phyloP scores from a whole-genome alignment of 2,797 vertebrate species.

The Pseudochirops cupreus region DNA sequence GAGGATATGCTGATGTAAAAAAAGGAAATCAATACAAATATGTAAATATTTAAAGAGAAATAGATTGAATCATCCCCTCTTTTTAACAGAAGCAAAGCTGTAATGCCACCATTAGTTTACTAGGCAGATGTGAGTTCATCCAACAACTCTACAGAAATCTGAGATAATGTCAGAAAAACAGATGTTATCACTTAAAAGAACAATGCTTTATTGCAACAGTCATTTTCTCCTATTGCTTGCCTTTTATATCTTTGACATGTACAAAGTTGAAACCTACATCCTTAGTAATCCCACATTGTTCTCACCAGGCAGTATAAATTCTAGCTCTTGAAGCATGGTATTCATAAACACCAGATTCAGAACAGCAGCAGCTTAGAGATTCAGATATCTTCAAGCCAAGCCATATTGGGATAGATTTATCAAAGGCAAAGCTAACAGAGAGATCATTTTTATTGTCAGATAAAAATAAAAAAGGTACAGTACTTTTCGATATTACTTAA shows the following conservation, averaged over 20 bases:
- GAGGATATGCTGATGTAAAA: not conserved
- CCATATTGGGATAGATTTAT: not conserved
- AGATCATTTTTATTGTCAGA: not conserved
- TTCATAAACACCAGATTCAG: not conserved
- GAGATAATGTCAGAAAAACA: slow-evolving; percentile 8
- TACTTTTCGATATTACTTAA: not conserved
- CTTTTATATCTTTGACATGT: not conserved
- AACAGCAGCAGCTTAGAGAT: not conserved
- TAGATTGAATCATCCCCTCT: not conserved
- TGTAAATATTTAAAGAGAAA: not conserved
- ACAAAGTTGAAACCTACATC: not conserved
- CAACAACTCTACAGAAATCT: not conserved
- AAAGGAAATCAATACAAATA: not conserved
- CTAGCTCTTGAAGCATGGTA: not conserved
- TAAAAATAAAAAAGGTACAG: not conserved
- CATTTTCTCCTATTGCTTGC: not conserved
- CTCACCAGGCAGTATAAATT: not conserved
- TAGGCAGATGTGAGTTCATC: not conserved
- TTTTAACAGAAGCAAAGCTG: not conserved
- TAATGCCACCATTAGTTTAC: not conserved
- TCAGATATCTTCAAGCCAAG: not conserved
- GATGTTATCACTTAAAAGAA: slow-evolving; percentile 3
- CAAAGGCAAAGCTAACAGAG: not conserved
- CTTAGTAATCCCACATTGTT: not conserved
- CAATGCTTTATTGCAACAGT: not conserved